Evolutionary conservation across 2,113 vertebrate genomes (phyloP), one percentile per base, ranked within the genome.

Genomic region (Nyctibius bracteatus): DNA sequence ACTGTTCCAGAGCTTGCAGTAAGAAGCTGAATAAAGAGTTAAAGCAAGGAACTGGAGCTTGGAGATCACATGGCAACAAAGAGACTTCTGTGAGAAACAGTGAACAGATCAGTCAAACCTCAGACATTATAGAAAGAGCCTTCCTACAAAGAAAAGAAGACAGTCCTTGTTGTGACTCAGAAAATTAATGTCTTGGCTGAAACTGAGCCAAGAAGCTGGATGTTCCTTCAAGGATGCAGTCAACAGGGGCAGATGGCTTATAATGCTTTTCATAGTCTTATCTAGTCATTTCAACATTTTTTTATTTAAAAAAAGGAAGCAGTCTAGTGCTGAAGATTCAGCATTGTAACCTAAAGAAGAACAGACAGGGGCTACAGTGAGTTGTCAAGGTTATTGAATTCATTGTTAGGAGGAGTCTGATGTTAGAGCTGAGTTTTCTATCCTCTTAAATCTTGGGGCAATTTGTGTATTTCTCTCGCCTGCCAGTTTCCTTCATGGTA

Each of bases 321-420:
- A 63, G 3, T 55, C 39, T 72, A 17, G 18, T 39, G 7, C 15
- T 85, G 77, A 80, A 86, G 39, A 86, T 68, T 44, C 58, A 70
- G 11, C n/a, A 23, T 21, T 43, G 14, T 43, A 78, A 65, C 24
- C 16, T 55, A 46, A 84, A 44, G 41, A 86, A 67, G 30, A 61
- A 67, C 14, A 90, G 7, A 7, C 24, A 75, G 14, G 30, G 18
- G 33, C 20, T 81, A 43, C 13, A 58, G 23, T 27, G 28, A 91
- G 55, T 74, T 88, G 66, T 68, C 82, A 90, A 90, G 43, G 66
- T 62, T 82, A 81, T 52, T 37, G 52, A 55, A 85, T 82, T 84
- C 8, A 16, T 94, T 94, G 52, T 57, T 85, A 87, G 35, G 61
- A 85, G 10, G 37, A 81, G 14, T 86, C 81, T 25, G 4, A 46